phyloP scores from a whole-genome alignment of 2,113 vertebrate species.

The Cyanoramphus novaezelandiae region DNA sequence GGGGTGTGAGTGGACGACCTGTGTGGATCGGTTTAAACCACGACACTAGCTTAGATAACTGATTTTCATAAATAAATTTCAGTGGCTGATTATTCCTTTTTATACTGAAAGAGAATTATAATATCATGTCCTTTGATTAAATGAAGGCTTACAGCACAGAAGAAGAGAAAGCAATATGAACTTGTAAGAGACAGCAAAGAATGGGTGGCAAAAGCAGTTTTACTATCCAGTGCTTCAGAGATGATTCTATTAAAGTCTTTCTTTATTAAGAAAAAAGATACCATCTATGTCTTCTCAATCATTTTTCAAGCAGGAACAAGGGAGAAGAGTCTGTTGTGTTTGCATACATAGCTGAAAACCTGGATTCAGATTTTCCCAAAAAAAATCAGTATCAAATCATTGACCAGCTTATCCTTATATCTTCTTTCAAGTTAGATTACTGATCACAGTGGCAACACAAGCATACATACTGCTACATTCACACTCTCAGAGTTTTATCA shows the following conservation, averaged over 20 bases:
- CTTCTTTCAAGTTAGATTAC: neutral
- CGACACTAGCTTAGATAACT: neutral
- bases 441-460: neutral
- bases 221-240: neutral
- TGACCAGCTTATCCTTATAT: neutral
- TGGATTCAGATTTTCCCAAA: neutral
- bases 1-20: too few relatives aligned
- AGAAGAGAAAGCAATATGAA: neutral
- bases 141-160: neutral
- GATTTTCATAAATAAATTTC: neutral
- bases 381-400: neutral
- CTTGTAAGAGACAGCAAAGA: neutral
- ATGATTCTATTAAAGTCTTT: neutral
- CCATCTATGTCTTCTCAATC: neutral
- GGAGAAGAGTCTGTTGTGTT: neutral
- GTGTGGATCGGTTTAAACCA: too few relatives aligned
- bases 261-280: neutral
- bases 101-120: neutral
- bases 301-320: neutral
- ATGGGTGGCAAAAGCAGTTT: neutral
- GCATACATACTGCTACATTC: neutral
- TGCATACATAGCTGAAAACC: neutral
- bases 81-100: neutral
- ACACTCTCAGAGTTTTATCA: neutral
- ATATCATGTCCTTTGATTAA: neutral